These are phyloP conservation scores for Phortica variegata DNA, from an alignment of 1,140 invertebrate genomes.

Conservation along the genomic window DNA sequence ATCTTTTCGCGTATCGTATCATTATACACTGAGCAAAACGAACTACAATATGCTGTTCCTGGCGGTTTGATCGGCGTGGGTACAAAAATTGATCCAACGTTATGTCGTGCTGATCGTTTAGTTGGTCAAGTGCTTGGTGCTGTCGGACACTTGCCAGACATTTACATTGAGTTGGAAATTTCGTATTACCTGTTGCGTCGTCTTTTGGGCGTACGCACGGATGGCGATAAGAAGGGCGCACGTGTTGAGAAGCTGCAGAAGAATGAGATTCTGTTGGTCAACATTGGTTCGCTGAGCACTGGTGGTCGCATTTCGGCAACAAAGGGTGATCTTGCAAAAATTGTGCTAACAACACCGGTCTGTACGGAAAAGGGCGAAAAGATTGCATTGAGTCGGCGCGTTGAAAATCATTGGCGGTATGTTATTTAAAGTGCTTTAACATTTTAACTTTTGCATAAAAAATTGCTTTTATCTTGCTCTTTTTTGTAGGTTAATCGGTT, in stretches of 20 bases:
- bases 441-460: neutral
- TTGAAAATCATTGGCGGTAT: slow-evolving; percentile 99
- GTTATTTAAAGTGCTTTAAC: slow-evolving; percentile 21
- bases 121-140: slow-evolving; percentile 99
- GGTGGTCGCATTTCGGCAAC: slow-evolving; percentile 95
- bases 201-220: slow-evolving; percentile 94
- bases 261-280: slow-evolving; percentile 91
- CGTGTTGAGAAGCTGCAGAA: slow-evolving; percentile 90
- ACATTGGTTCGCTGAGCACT: slow-evolving; percentile 98
- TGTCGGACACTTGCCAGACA: slow-evolving; percentile 92
- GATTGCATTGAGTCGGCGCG: slow-evolving; percentile 94
- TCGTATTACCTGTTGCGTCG: slow-evolving; percentile 96
- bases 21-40: slow-evolving; percentile 98
- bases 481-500: slow-evolving; percentile 83
- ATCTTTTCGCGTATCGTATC: slow-evolving; percentile 98
- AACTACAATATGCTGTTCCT: slow-evolving; percentile 97
- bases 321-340: slow-evolving; percentile 97
- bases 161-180: slow-evolving; percentile 98
- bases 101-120: slow-evolving; percentile 96
- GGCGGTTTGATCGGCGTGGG: slow-evolving; percentile 98
- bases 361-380: slow-evolving; percentile 99
- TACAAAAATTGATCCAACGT: slow-evolving; percentile 97
- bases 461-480: slow-evolving; percentile 3
- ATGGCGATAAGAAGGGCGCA: slow-evolving; percentile 98
- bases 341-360: slow-evolving; percentile 94